phyloP scores from a whole-genome alignment of 2,888 invertebrate genomes.

The Aphelenchoides bicaudatus region DNA sequence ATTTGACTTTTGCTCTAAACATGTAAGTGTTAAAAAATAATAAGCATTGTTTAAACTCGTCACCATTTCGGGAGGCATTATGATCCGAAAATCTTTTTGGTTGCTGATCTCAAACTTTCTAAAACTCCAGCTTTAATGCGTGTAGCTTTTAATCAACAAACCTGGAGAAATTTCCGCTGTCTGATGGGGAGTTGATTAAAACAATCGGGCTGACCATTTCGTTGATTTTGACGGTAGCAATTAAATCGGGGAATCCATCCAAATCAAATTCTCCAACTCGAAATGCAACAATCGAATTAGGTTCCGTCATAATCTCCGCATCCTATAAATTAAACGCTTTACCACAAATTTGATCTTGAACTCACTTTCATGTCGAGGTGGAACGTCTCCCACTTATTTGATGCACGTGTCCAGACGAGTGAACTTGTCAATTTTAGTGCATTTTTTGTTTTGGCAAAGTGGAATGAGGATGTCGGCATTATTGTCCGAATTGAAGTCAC shows the following conservation, averaged over 20 bases:
- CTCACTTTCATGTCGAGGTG: slow-evolving; percentile 41
- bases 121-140: slow-evolving; percentile 15
- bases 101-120: slow-evolving; percentile 40
- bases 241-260: slow-evolving; percentile 56
- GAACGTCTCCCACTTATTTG: slow-evolving; percentile 31
- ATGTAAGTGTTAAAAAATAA: no score
- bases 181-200: slow-evolving; percentile 39
- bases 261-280: slow-evolving; percentile 55
- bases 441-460: slow-evolving; percentile 40
- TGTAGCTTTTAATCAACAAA: slow-evolving; percentile 19
- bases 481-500: slow-evolving; percentile 52
- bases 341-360: slow-evolving; percentile 18
- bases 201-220: slow-evolving; percentile 31
- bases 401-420: slow-evolving; percentile 24
- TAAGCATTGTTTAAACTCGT: no score
- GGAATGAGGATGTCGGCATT: slow-evolving; percentile 49
- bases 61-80: slow-evolving; percentile 35
- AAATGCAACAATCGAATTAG: slow-evolving; percentile 36
- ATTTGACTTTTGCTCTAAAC: slow-evolving; percentile 29
- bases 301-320: slow-evolving; percentile 22
- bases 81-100: slow-evolving; percentile 27
- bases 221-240: slow-evolving; percentile 31
- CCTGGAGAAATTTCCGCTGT: slow-evolving; percentile 35
- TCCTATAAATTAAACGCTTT: slow-evolving; percentile 23
- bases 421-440: slow-evolving; percentile 31